Conservation (phyloP, 2,888 invertebrate genomes). For the Hedychridium roseum region DNA sequence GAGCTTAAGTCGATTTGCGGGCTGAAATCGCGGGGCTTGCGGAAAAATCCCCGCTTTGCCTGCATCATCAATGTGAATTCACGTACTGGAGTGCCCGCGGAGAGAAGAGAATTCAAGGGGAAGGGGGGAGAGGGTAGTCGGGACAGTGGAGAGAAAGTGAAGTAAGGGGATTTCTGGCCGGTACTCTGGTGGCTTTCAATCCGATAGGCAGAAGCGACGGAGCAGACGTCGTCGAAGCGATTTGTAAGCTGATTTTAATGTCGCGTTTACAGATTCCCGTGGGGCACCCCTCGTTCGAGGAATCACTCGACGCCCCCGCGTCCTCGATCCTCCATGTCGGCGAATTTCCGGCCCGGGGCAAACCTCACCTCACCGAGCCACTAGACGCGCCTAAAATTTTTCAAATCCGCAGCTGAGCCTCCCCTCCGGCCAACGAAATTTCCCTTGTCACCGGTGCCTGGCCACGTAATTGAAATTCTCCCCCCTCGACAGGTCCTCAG, state of each 20-base stretch:
- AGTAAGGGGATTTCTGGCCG: slow-evolving; percentile 16
- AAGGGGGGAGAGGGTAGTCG: slow-evolving; percentile 8
- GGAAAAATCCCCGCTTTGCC: slow-evolving; percentile 30
- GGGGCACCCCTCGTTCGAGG: slow-evolving; percentile 15
- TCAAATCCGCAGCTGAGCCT: too few relatives aligned
- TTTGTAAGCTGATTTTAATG: slow-evolving; percentile 56
- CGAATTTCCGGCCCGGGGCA: slow-evolving; percentile 28
- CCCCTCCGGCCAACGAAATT: background rate
- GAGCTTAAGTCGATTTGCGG: slow-evolving; percentile 33
- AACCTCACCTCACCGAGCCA: too few relatives aligned
- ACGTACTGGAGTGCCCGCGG: slow-evolving; percentile 11
- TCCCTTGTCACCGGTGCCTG: slow-evolving; percentile 7
- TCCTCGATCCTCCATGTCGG: slow-evolving; percentile 26
- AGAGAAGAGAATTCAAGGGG: slow-evolving; percentile 16
- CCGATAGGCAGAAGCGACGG: slow-evolving; percentile 30
- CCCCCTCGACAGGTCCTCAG: too few relatives aligned
- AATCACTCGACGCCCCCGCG: slow-evolving; percentile 10
- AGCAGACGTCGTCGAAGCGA: slow-evolving; percentile 43
- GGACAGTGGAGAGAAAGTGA: slow-evolving; percentile 7
- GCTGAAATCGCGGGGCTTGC: slow-evolving; percentile 41
- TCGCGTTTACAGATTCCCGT: slow-evolving; percentile 46
- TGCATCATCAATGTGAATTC: slow-evolving; percentile 5
- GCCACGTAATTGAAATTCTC: too few relatives aligned
- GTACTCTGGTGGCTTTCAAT: slow-evolving; percentile 34
- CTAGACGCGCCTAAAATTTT: slow-evolving; percentile 8